These are phyloP conservation scores for Pygathrix nemaeus DNA, from an alignment of 2,113 vertebrate species.

Conservation along the genomic window DNA sequence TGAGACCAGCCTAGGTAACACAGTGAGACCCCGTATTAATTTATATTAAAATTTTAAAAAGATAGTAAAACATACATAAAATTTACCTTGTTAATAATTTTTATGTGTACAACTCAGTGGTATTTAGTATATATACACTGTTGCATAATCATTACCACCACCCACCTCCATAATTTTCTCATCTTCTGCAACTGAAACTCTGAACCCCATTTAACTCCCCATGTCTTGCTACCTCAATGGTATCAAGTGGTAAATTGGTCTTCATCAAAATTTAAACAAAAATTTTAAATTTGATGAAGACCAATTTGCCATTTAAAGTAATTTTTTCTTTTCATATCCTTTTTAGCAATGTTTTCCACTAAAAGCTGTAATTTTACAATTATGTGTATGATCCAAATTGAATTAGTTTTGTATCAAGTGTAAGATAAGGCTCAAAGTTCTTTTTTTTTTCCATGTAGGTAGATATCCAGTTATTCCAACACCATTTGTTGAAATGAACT, in stretches of 20 bases:
- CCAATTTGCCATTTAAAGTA: neutral
- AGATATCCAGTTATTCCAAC: neutral
- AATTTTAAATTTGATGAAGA: neutral
- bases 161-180: neutral
- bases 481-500: neutral
- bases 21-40: neutral
- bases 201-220: neutral
- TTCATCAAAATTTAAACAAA: neutral
- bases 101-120: neutral
- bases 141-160: neutral
- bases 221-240: neutral
- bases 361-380: neutral
- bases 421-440: neutral
- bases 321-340: neutral
- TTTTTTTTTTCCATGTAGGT: neutral
- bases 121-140: neutral
- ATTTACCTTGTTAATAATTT: neutral
- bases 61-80: neutral
- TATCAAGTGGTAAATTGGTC: no score
- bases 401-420: neutral
- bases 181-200: neutral
- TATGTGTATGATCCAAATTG: neutral
- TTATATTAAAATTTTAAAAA: neutral
- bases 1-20: neutral
- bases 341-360: constrained; percentile 5